phyloP scores from a whole-genome alignment of 2,888 invertebrate genomes.

The Lasioglossum oenotherae region DNA sequence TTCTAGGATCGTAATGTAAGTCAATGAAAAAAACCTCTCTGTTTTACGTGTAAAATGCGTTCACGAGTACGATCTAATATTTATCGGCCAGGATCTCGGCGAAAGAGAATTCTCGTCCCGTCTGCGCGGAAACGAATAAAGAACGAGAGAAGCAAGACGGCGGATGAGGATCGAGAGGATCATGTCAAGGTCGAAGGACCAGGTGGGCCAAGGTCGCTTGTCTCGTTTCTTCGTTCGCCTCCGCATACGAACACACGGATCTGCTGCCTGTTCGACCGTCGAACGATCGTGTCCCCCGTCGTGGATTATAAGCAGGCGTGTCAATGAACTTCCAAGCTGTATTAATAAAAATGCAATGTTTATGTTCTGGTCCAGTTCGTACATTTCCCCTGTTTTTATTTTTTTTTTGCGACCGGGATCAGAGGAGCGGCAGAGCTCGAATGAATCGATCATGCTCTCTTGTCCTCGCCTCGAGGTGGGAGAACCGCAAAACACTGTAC shows the following conservation, averaged over 20 bases:
- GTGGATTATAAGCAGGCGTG: conserved; percentile 66
- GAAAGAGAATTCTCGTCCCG: neutral
- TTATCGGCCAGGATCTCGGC: conserved; percentile 34
- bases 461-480: neutral
- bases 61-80: conserved; percentile 50
- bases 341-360: conserved; percentile 80
- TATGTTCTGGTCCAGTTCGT: conserved; percentile 77
- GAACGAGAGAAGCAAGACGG: neutral
- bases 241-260: conserved; percentile 27
- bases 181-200: neutral
- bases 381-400: conserved; percentile 69
- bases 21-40: conserved; percentile 45
- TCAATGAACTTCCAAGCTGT: conserved; percentile 71
- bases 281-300: conserved; percentile 35
- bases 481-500: neutral
- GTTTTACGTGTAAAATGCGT: conserved; percentile 45
- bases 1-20: conserved; percentile 59
- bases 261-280: conserved; percentile 39
- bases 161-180: neutral
- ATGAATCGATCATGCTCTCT: neutral
- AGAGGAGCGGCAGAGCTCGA: neutral
- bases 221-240: conserved; percentile 55
- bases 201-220: neutral
- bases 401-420: neutral
- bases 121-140: neutral